These are phyloP conservation scores for Homarus americanus DNA, from an alignment of 1,140 invertebrate genomes.

Conservation along the genomic window DNA sequence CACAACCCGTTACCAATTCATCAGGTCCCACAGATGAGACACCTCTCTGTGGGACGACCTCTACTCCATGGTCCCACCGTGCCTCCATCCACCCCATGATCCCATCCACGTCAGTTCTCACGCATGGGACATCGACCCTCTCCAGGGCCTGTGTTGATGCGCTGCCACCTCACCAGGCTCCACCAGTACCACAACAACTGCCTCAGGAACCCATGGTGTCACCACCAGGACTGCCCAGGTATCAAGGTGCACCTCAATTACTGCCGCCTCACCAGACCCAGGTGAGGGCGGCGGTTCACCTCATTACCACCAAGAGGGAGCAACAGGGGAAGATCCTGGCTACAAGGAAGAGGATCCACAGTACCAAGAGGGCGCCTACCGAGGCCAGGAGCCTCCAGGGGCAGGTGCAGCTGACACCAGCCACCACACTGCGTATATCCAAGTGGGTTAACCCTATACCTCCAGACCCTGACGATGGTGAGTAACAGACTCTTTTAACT, in stretches of 20 bases:
- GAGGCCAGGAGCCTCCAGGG: background rate
- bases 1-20: background rate
- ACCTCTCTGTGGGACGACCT: slow-evolving; percentile 3
- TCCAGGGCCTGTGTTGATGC: background rate
- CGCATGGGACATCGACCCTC: background rate
- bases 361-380: background rate
- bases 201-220: background rate
- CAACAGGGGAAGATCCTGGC: background rate
- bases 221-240: background rate
- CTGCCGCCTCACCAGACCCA: background rate
- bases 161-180: slow-evolving; percentile 8
- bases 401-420: slow-evolving; percentile 5
- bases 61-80: background rate
- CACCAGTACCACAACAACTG: background rate
- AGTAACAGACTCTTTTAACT: too few relatives aligned
- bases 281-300: background rate
- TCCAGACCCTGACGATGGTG: slow-evolving; percentile 71
- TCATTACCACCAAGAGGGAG: background rate
- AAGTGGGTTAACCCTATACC: slow-evolving; percentile 75
- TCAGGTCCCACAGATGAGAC: background rate
- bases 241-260: background rate
- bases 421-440: slow-evolving; percentile 66
- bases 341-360: background rate
- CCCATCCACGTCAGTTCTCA: background rate
- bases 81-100: background rate